Conservation (phyloP, 2,113 vertebrate genomes). For the Poeciliopsis turrubarensis region DNA sequence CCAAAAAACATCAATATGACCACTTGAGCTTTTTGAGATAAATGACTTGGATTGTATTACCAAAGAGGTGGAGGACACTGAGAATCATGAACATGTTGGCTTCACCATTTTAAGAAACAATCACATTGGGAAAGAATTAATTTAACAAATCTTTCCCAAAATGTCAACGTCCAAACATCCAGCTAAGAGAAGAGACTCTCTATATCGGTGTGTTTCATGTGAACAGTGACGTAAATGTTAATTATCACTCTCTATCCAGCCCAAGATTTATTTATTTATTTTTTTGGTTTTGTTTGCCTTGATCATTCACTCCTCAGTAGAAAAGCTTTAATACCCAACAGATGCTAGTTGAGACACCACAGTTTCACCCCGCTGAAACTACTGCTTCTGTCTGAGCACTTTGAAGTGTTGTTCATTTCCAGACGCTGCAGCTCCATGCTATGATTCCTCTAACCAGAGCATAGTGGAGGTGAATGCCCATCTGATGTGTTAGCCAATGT, state of each 20-base stretch:
- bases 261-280: background rate
- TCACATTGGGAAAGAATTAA: too few relatives aligned
- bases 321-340: background rate
- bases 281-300: background rate
- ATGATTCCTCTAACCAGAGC: slow-evolving; percentile 9
- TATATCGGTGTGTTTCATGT: too few relatives aligned
- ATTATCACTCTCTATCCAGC: background rate
- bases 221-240: background rate
- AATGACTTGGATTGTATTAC: slow-evolving; percentile 6
- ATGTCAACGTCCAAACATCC: too few relatives aligned
- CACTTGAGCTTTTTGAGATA: background rate
- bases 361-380: background rate
- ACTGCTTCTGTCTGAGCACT: background rate
- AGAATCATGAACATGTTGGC: background rate
- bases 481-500: slow-evolving; percentile 52
- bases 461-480: slow-evolving; percentile 20
- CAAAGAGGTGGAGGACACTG: background rate
- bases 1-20: background rate
- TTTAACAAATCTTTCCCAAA: too few relatives aligned
- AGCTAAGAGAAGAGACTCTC: too few relatives aligned
- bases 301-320: background rate
- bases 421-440: slow-evolving; percentile 1
- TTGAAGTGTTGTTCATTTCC: background rate
- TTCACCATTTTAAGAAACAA: too few relatives aligned
- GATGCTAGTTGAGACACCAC: background rate